Base-by-base conservation (phyloP, 53 echinoderm and acorn worm genomes). In the Patiria pectinifera region DNA sequence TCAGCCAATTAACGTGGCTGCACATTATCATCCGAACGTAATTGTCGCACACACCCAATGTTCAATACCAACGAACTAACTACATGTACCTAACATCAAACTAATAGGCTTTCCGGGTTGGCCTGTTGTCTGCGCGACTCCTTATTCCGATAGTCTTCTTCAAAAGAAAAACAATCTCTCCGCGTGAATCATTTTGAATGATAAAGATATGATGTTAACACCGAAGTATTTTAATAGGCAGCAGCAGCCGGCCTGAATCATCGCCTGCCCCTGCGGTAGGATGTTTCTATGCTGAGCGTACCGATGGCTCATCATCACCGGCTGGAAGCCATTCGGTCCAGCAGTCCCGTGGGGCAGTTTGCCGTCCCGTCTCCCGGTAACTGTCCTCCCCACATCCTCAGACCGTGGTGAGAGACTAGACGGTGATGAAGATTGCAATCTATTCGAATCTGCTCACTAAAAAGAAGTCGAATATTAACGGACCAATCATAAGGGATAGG, bases 201-300 rank as follows among this genome's bases (percentile, higher is more conserved):
- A 79, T 46, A 79, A 46, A 79, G 80, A 79, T 18, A 79, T 79
- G 80, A 79, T 79, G 48, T 45, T 47, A 79, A 47, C 80, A 24
- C 80, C 19, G 80, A 79, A 45, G 22, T 11, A 79, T 79, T 79
- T 79, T 79, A 79, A 79, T 79, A 79, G 80, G 43, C 80, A 47
- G 80, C 80, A 46, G 80, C 48, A 79, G 80, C 48, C 10, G 45
- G 80, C 18, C 15, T 79, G 80, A 79, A 11, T 79, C 80, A 79
- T 14, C 80, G 44, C 44, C 77, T 11, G 77, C 4, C 4, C 35
- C 8, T 43, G 25, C 18, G 13, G 77, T 11, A 11, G 25, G 12
- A 76, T n/a, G 12, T 26, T 76, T 76, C 8, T 24, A 13, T 11
- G 46, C 21, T 46, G 48, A 9, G 19, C 43, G 12, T 18, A 13